Percentiles rank a stretch among this genome's conserved stretches.
phyloP scores from a whole-genome alignment of 2,888 invertebrate species.

The Thyatira batis region DNA sequence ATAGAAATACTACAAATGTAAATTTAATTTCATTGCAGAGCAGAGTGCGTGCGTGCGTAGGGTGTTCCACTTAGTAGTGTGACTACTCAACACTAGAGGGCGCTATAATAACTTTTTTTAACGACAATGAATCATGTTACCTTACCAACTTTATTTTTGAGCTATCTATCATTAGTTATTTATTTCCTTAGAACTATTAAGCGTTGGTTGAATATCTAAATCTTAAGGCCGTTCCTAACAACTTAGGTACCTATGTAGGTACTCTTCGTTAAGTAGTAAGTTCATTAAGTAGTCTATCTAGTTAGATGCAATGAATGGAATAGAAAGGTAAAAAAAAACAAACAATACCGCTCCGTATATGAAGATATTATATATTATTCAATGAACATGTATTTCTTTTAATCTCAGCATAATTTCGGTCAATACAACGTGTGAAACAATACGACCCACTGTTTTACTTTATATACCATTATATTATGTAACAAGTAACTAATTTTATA shows the following conservation, averaged over 20 bases:
- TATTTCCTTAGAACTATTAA: too few species aligned
- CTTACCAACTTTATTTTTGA: not conserved
- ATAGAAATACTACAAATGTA: conserved; percentile 2
- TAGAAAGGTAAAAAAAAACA: conserved; percentile 41
- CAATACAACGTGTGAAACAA: conserved; percentile 79
- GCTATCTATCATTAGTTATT: not conserved
- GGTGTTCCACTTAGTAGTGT: conserved; percentile 6
- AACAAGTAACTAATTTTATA: conserved; percentile 78
- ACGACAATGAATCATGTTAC: not conserved
- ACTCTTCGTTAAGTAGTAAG: not conserved
- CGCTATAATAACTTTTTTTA: conserved; percentile 9
- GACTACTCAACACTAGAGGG: conserved; percentile 30
- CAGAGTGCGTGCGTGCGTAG: too few species aligned
- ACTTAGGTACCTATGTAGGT: too few species aligned
- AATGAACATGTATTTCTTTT: conserved; percentile 78
- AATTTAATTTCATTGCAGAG: too few species aligned
- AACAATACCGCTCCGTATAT: conserved; percentile 66
- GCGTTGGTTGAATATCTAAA: too few species aligned
- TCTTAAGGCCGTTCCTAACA: too few species aligned
- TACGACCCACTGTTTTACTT: conserved; percentile 64
- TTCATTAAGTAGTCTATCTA: not conserved
- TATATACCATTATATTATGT: conserved; percentile 64
- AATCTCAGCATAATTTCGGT: conserved; percentile 75
- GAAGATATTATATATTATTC: conserved; percentile 79
- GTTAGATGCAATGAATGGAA: not conserved